phyloP scores from a whole-genome alignment of 2,797 vertebrate species.

The Oreonectes daqikongensis region DNA sequence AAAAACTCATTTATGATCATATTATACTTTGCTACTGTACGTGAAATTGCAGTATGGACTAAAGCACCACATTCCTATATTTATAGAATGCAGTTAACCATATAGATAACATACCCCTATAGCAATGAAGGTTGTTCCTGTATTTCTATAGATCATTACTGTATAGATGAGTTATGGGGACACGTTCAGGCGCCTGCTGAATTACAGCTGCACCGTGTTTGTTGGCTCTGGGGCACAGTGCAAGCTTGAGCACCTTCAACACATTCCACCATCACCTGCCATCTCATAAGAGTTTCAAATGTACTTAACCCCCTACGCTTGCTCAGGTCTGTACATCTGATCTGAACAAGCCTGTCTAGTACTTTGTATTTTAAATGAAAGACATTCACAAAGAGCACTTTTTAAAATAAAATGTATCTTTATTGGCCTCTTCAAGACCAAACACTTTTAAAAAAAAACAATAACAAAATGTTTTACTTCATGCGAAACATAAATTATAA shows the following conservation, averaged over 20 bases:
- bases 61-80: neutral
- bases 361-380: neutral
- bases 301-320: conserved; percentile 2
- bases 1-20: neutral
- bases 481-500: conserved; percentile 79
- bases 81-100: neutral
- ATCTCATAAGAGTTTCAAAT: neutral
- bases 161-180: neutral
- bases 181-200: conserved; percentile 7
- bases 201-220: neutral
- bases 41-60: neutral
- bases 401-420: conserved; percentile 57
- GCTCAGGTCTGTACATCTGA: neutral
- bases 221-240: conserved; percentile 31
- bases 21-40: neutral
- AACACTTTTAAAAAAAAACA: conserved; percentile 60
- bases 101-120: neutral
- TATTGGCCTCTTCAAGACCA: conserved; percentile 72
- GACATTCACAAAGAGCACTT: neutral
- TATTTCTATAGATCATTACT: neutral
- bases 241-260: conserved; percentile 35
- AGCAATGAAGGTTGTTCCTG: neutral
- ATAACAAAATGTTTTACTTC: conserved; percentile 50
- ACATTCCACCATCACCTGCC: conserved; percentile 49
- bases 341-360: neutral